Evolutionary conservation across 1,140 invertebrate species (phyloP), one percentile per base, ranked within the genome.

Genomic region (Drosophila quadrilineata): DNA sequence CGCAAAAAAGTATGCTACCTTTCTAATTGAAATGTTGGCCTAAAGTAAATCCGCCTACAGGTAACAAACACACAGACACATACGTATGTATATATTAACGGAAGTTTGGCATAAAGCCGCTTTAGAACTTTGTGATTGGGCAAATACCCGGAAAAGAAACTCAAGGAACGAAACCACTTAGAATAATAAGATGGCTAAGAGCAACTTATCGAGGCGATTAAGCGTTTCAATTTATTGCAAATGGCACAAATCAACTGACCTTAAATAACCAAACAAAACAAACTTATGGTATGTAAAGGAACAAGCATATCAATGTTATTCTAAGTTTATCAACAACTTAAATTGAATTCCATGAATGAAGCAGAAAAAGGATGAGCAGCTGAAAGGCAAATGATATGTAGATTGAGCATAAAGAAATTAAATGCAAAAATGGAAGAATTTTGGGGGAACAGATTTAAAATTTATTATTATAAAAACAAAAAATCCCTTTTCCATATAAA

Each of bases 71-170:
- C 33, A 59, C 38, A 59, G 24, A 31, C 33, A 6, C 6, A 35
- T n/a, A n/a, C n/a, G n/a, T n/a, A n/a, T n/a, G n/a, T n/a, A n/a
- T n/a, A n/a, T n/a, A n/a, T n/a, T n/a, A n/a, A n/a, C n/a, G n/a
- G n/a, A 49, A 59, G 12, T 53, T 52, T 22, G 19, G 29, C 38
- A 45, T 40, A 54, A 64, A 57, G 73, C 60, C 53, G 75, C 75
- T 77, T 77, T 58, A 35, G 31, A 79, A 79, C 75, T 79, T 79
- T 74, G 53, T 43, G 70, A 79, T 79, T 62, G 60, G 56, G 59
- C 75, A 66, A 66, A 73, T 52, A 64, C 65, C 36, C 54, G 31
- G 31, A 10, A 63, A 46, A 38, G 38, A 67, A 62, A 35, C 59
- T 54, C 52, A 60, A 66, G 54, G 28, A 43, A 56, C 35, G 19